Evolutionary conservation across 2,888 invertebrate species (phyloP).

Genomic region (Cataglyphis livida): DNA sequence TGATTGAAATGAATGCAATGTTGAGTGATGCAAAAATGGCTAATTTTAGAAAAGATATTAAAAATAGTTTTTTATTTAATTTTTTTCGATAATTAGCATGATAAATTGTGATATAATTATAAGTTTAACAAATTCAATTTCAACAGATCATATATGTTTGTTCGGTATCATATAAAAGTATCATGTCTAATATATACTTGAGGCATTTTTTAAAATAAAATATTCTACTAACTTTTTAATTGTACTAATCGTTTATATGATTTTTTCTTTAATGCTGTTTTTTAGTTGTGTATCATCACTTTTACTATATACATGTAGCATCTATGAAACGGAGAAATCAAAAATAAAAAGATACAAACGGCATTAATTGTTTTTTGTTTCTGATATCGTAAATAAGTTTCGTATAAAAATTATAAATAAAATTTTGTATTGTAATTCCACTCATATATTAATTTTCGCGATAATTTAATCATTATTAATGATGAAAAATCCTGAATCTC

Average conservation of each 20-base stretch:
- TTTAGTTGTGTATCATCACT: neutral
- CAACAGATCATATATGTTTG: constrained; percentile 9
- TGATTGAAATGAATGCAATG: neutral
- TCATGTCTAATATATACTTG: constrained; percentile 32
- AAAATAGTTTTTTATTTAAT: constrained; percentile 29
- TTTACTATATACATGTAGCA: constrained; percentile 6
- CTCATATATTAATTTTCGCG: neutral
- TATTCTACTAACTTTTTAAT: neutral
- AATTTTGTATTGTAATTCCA: neutral
- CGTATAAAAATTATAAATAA: neutral
- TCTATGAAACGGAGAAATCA: neutral
- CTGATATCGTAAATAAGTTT: constrained; percentile 7
- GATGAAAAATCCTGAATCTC: neutral
- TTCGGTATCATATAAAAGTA: constrained; percentile 21
- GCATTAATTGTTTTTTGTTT: neutral
- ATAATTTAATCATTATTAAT: neutral
- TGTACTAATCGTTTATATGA: constrained; percentile 8
- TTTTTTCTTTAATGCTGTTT: neutral
- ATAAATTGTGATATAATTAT: neutral
- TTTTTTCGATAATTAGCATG: neutral
- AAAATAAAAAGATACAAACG: neutral
- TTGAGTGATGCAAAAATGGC: neutral
- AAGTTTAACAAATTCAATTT: constrained; percentile 4
- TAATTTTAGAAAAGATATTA: constrained; percentile 31
- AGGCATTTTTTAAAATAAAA: constrained; percentile 11